Evolutionary conservation across 2,888 invertebrate species (phyloP).

Genomic region (Drosophila lutescens): DNA sequence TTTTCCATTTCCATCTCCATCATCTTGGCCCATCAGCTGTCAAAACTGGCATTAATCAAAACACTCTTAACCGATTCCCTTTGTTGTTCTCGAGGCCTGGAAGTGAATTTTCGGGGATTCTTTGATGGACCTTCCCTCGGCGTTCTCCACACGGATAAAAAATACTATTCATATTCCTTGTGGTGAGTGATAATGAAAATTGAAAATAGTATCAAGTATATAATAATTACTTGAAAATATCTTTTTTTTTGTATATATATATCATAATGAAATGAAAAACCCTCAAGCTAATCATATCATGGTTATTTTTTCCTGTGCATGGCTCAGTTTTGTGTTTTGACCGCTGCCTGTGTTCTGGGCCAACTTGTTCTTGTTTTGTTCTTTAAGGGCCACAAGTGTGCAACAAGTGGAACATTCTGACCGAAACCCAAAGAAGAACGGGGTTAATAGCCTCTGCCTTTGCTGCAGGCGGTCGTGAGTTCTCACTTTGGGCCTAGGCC

Average conservation of each 20-base stretch:
- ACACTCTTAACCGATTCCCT: constrained; percentile 59
- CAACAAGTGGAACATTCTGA: constrained; percentile 69
- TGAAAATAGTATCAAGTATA: no score
- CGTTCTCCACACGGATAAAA: not conserved
- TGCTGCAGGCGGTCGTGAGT: constrained; percentile 74
- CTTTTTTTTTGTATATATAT: accelerated
- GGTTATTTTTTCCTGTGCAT: not conserved
- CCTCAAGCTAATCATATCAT: not conserved
- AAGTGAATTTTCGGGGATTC: constrained; percentile 28
- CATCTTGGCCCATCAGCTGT: constrained; percentile 63
- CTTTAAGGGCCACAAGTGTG: constrained; percentile 28
- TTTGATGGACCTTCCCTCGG: constrained; percentile 20
- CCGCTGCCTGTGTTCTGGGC: constrained; percentile 8
- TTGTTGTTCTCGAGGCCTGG: constrained; percentile 17
- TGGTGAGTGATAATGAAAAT: no score
- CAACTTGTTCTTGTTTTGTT: constrained; percentile 27
- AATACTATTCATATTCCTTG: not conserved
- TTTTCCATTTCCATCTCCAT: constrained; percentile 7
- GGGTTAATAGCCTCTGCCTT: constrained; percentile 71
- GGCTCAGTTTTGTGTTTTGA: constrained; percentile 13
- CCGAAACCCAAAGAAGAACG: constrained; percentile 31
- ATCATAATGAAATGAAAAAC: no score
- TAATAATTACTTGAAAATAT: no score
- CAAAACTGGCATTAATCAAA: constrained; percentile 77
- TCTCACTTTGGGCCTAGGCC: constrained; percentile 64